phyloP scores from a whole-genome alignment of 2,113 vertebrate species.

The Gopherus flavomarginatus region DNA sequence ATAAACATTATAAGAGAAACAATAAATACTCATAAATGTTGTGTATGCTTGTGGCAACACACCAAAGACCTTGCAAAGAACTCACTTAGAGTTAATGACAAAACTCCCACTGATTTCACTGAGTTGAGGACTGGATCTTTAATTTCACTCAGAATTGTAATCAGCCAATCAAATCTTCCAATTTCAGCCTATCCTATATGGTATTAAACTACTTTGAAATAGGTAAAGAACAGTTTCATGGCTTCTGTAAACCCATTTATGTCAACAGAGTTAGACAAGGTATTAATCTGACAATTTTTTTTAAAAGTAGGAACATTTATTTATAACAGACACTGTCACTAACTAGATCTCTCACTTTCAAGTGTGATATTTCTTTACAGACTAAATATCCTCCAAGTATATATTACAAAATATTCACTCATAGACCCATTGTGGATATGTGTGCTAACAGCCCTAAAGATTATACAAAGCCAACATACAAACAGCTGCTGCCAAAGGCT shows the following conservation, averaged over 20 bases:
- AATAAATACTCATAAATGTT: background rate
- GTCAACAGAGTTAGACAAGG: background rate
- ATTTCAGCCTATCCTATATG: background rate
- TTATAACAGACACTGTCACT: background rate
- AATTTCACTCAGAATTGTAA: background rate
- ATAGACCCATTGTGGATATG: constrained; percentile 82
- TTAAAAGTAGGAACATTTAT: background rate
- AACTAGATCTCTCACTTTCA: background rate
- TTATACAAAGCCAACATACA: constrained; percentile 72
- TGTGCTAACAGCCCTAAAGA: constrained; percentile 85
- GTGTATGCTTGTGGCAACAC: background rate
- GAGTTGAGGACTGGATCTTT: background rate
- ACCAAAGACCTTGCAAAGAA: background rate
- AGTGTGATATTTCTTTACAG: constrained; percentile 62
- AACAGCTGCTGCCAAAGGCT: constrained; percentile 39
- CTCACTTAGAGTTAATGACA: background rate
- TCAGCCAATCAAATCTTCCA: background rate
- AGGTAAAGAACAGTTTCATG: background rate
- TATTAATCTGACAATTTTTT: background rate
- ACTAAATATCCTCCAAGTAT: constrained; percentile 83
- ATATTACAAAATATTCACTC: constrained; percentile 89
- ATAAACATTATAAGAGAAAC: background rate
- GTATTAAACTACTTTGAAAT: background rate
- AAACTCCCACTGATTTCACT: background rate
- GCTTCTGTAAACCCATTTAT: background rate